Conservation (phyloP, 2,888 invertebrate species). For the Eilema caniola region DNA sequence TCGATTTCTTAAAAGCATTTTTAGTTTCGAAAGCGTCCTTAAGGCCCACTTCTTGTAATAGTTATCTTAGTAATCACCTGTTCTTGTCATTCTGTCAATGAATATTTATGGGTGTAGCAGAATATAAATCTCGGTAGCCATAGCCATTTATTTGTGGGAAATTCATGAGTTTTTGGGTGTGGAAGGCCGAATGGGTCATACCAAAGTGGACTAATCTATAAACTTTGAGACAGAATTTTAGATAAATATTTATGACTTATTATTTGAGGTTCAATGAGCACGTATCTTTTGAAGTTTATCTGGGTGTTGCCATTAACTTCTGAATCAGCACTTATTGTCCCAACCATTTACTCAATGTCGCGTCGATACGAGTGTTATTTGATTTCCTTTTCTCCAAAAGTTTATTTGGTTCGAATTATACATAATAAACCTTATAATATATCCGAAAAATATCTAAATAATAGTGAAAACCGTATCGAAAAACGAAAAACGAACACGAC, state of each 20-base stretch:
- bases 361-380: too few relatives aligned
- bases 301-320: background rate
- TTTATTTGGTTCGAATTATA: too few relatives aligned
- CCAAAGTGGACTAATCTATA: slow-evolving; percentile 19
- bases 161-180: slow-evolving; percentile 45
- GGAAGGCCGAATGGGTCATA: slow-evolving; percentile 48
- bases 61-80: slow-evolving; percentile 34
- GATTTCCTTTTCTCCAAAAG: too few relatives aligned
- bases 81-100: slow-evolving; percentile 33
- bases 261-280: too few relatives aligned
- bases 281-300: too few relatives aligned
- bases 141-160: slow-evolving; percentile 46
- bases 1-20: slow-evolving; percentile 37
- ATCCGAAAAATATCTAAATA: too few relatives aligned
- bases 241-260: slow-evolving; percentile 2
- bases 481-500: too few relatives aligned
- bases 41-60: slow-evolving; percentile 25
- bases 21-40: slow-evolving; percentile 24
- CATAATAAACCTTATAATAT: too few relatives aligned
- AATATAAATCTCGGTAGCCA: slow-evolving; percentile 47
- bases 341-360: too few relatives aligned
- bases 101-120: slow-evolving; percentile 36
- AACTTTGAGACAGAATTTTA: slow-evolving; percentile 6
- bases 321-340: background rate
- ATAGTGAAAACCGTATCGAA: too few relatives aligned